phyloP scores from a whole-genome alignment of 2,888 invertebrate genomes.

The Calameuta filiformis region DNA sequence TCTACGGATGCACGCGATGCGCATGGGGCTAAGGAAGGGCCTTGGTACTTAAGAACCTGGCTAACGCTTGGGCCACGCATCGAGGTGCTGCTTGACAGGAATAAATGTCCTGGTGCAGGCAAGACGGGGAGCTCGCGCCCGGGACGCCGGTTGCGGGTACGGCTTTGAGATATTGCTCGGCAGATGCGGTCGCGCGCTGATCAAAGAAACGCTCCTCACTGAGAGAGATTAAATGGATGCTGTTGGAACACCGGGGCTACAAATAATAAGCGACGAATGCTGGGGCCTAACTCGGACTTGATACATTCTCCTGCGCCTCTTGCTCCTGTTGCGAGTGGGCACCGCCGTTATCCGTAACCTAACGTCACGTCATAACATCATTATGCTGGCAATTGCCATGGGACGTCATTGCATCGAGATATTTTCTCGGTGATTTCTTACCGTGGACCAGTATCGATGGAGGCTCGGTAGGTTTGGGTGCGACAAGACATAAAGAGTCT shows the following conservation, averaged over 20 bases:
- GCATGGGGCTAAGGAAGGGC: not conserved
- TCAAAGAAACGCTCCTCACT: slow-evolving; percentile 64
- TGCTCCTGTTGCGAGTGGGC: slow-evolving; percentile 31
- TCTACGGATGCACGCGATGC: not conserved
- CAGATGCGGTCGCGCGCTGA: slow-evolving; percentile 65
- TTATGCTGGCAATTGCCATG: slow-evolving; percentile 25
- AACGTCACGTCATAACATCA: slow-evolving; percentile 46
- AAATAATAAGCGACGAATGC: slow-evolving; percentile 57
- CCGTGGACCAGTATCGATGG: not conserved
- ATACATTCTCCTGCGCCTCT: slow-evolving; percentile 45
- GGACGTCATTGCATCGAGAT: not conserved
- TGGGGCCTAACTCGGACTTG: slow-evolving; percentile 53
- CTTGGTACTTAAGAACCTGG: slow-evolving; percentile 9
- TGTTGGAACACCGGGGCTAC: slow-evolving; percentile 60
- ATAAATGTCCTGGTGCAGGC: slow-evolving; percentile 60
- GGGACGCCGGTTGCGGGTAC: slow-evolving; percentile 58
- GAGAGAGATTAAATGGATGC: slow-evolving; percentile 64
- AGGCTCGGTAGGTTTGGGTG: not conserved
- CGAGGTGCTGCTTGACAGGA: slow-evolving; percentile 59
- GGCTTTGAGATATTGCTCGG: slow-evolving; percentile 62
- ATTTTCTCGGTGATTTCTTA: not conserved
- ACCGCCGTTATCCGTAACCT: slow-evolving; percentile 31
- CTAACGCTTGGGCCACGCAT: slow-evolving; percentile 8
- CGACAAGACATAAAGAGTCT: not conserved
- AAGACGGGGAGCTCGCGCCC: slow-evolving; percentile 63